Conservation (phyloP, 2,888 invertebrate genomes). For the Hypercompe scribonia region DNA sequence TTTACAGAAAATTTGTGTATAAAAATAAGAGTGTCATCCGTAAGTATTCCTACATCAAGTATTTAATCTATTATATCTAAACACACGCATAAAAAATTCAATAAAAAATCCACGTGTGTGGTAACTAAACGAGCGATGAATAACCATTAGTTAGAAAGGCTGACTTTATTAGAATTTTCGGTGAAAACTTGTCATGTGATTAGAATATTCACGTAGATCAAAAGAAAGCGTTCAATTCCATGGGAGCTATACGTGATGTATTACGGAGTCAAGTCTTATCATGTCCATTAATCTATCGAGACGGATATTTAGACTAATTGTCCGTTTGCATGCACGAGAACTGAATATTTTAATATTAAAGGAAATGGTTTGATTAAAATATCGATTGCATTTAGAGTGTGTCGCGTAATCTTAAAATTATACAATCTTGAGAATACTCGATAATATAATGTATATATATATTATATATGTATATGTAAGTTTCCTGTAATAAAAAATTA, state of each 20-base stretch:
- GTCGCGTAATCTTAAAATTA: not conserved
- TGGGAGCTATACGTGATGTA: slow-evolving; percentile 45
- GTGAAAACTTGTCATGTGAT: slow-evolving; percentile 60
- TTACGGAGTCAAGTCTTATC: slow-evolving; percentile 26
- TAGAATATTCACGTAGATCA: slow-evolving; percentile 59
- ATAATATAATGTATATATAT: no score
- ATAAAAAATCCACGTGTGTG: slow-evolving; percentile 20
- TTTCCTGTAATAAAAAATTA: no score
- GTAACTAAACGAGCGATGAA: slow-evolving; percentile 41
- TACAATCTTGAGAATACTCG: not conserved
- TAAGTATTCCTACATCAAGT: not conserved
- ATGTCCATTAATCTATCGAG: slow-evolving; percentile 34
- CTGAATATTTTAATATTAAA: slow-evolving; percentile 11
- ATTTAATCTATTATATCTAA: not conserved
- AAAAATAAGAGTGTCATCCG: not conserved
- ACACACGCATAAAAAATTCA: not conserved
- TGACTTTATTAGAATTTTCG: slow-evolving; percentile 54
- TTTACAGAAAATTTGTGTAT: not conserved
- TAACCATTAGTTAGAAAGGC: slow-evolving; percentile 55
- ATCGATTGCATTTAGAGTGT: not conserved
- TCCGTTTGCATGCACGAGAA: slow-evolving; percentile 36
- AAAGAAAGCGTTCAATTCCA: slow-evolving; percentile 50
- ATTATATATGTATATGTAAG: no score
- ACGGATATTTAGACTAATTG: slow-evolving; percentile 36
- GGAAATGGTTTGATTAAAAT: slow-evolving; percentile 4